A percentile compares a stretch with the other conserved stretches of the same genome.
Conservation (phyloP, 1,140 invertebrate genomes). For the Achroia grisella region DNA sequence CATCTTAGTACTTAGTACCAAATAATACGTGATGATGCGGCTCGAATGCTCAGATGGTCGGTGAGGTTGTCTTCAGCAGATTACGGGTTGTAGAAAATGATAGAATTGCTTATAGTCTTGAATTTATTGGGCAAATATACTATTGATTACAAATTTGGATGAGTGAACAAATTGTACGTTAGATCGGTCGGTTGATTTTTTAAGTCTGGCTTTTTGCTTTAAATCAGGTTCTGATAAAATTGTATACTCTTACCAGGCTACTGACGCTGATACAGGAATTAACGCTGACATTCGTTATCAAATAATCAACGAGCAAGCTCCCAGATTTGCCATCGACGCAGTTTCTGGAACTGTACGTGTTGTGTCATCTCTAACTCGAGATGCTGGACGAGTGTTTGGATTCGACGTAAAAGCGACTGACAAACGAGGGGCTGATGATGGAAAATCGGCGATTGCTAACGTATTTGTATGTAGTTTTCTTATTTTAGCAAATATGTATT, state of each 20-base stretch:
- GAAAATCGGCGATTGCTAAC: conserved; percentile 86
- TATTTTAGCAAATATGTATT: conserved; percentile 10
- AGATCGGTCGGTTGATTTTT: too few species aligned
- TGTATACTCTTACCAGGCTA: conserved; percentile 72
- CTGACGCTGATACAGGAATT: conserved; percentile 81
- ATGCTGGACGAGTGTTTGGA: conserved; percentile 84
- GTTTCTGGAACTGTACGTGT: conserved; percentile 83
- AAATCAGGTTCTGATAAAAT: too few species aligned
- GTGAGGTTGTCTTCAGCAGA: too few species aligned
- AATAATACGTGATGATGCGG: too few species aligned
- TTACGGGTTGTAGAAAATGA: too few species aligned
- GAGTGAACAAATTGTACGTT: too few species aligned
- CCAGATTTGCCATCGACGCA: conserved; percentile 84
- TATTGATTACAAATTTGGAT: too few species aligned
- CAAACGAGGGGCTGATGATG: conserved; percentile 82
- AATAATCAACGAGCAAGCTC: conserved; percentile 80
- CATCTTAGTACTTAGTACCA: too few species aligned
- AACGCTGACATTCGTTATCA: conserved; percentile 88
- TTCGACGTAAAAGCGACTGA: conserved; percentile 94
- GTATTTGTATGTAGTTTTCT: conserved; percentile 81
- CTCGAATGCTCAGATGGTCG: too few species aligned
- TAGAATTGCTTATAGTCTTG: too few species aligned
- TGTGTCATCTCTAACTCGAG: conserved; percentile 77
- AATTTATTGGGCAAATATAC: too few species aligned
- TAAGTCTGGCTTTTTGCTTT: too few species aligned